Evolutionary conservation across 2,797 vertebrate genomes (phyloP).

Genomic region (Lindbergichthys nudifrons): DNA sequence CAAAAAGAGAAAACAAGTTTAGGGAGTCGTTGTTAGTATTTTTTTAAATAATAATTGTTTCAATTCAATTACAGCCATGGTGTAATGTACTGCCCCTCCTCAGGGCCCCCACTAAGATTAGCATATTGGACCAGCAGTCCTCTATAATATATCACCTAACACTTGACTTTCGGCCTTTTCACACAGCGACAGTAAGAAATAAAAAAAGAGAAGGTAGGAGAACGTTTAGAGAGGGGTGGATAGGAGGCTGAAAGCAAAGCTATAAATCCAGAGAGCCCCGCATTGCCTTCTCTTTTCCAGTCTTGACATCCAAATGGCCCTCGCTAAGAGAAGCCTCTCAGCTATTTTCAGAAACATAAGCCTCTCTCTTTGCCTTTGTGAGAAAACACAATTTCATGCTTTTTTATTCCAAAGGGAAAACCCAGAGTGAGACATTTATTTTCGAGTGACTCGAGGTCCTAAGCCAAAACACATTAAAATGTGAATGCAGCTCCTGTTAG

Average conservation of each 20-base stretch:
- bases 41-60: background rate
- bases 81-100: constrained; percentile 25
- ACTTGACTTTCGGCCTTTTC: constrained; percentile 53
- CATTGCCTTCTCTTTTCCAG: constrained; percentile 55
- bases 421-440: constrained; percentile 44
- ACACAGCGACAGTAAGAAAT: constrained; percentile 35
- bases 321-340: constrained; percentile 59
- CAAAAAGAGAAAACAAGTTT: background rate
- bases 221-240: constrained; percentile 42
- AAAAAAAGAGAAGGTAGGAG: constrained; percentile 26
- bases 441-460: constrained; percentile 31
- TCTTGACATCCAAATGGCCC: constrained; percentile 61
- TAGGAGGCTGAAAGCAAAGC: constrained; percentile 71
- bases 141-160: constrained; percentile 50
- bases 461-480: constrained; percentile 56
- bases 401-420: constrained; percentile 70
- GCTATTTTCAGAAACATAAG: constrained; percentile 78
- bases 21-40: background rate
- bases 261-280: constrained; percentile 69
- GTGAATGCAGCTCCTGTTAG: constrained; percentile 45
- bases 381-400: no score
- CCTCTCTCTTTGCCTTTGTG: constrained; percentile 46
- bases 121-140: constrained; percentile 44
- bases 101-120: constrained; percentile 37
- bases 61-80: background rate